Evolutionary conservation across 2,113 vertebrate genomes (phyloP), one percentile per base, ranked within the genome.

Genomic region (Rhinolophus sinicus): DNA sequence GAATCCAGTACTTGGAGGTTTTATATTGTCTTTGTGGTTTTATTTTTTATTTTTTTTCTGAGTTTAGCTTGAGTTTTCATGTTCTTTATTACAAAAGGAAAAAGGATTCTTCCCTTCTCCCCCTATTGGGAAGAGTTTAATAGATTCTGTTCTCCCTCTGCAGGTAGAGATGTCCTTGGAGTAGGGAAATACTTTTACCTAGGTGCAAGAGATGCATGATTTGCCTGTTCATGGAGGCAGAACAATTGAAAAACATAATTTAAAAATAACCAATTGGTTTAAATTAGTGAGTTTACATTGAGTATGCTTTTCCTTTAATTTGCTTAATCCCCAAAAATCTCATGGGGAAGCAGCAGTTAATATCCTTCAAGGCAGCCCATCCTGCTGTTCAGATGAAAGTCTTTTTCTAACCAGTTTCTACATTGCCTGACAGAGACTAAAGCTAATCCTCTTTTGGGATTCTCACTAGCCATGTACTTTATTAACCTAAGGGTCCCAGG

Each of bases 291-390:
- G 18, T 60, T 88, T 60, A 80, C 38, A 62, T 54, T 52, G 58
- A 76, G 81, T 88, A 28, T 56, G n/a, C 19, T 58, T 92, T 70
- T 78, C 62, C 44, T 78, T 94, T 82, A 38, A 82, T 86, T 58
- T 72, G 30, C 52, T 50, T 70, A 92, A 77, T 92, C 33, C 35
- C 35, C 47, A 60, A 78, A 44, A 35, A 56, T 85, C 85, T 93
- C 84, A 65, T 6, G 67, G 64, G 65, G 56, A 85, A 89, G 56
- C 0, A 6, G 19, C 62, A 77, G 8, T 85, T 95, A 58, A 44
- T 86, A 69, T 38, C 69, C 88, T 84, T 78, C 14, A 62, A 95
- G 62, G 47, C 56, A 77, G 62, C 64, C 35, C 81, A n/a, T 52
- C 64, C 58, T 77, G 3, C 77, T 52, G 8, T 84, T 92, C 24